phyloP scores from a whole-genome alignment of 2,888 invertebrate genomes.

The Ectemnius continuus region DNA sequence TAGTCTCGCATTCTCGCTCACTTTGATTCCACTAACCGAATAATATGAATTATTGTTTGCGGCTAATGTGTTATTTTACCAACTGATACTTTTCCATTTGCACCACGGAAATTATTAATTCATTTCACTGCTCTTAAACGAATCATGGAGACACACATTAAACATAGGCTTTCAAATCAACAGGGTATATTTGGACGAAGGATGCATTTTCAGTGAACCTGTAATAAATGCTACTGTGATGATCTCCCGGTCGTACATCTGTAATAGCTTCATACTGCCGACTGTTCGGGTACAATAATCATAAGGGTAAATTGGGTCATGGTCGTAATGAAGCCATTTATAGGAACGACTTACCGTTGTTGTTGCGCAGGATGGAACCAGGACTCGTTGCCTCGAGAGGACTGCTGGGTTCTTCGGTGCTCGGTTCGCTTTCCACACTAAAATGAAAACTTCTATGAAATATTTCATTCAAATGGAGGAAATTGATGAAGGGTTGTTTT shows the following conservation, averaged over 20 bases:
- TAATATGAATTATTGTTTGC: slow-evolving; percentile 30
- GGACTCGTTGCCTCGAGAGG: slow-evolving; percentile 76
- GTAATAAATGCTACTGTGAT: neutral
- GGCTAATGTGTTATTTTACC: too few species aligned
- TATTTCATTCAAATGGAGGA: slow-evolving; percentile 47
- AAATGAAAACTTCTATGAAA: slow-evolving; percentile 72
- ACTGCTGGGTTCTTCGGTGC: slow-evolving; percentile 74
- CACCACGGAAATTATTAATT: too few species aligned
- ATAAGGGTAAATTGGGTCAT: slow-evolving; percentile 34
- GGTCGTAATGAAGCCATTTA: slow-evolving; percentile 34
- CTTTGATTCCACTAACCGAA: slow-evolving; percentile 11
- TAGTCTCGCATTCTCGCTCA: slow-evolving; percentile 4
- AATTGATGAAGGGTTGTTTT: slow-evolving; percentile 55
- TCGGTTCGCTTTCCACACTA: slow-evolving; percentile 76
- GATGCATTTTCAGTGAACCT: too few species aligned
- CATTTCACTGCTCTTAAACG: too few species aligned
- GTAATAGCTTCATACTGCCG: too few species aligned
- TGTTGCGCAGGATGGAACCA: slow-evolving; percentile 76
- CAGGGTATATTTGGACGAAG: too few species aligned
- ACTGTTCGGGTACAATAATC: slow-evolving; percentile 18
- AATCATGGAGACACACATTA: too few species aligned
- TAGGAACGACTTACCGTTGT: slow-evolving; percentile 72
- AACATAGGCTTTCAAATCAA: too few species aligned
- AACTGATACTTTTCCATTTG: too few species aligned
- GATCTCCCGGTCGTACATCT: neutral